Conservation (phyloP, 2,113 vertebrate species). For the Odocoileus virginianus region DNA sequence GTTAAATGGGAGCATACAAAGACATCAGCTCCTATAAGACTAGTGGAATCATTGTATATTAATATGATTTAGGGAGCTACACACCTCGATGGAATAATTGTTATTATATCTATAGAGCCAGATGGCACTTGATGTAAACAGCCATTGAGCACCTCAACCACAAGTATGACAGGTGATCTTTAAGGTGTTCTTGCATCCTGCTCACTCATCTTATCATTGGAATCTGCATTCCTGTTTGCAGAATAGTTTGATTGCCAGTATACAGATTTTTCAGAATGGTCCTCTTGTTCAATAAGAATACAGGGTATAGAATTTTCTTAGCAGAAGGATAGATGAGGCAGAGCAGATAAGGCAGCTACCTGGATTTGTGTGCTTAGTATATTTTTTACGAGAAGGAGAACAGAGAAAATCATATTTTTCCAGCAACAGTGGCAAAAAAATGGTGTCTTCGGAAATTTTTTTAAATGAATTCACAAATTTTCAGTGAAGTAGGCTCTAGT, state of each 20-base stretch:
- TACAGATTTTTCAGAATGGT: neutral
- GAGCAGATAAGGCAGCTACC: neutral
- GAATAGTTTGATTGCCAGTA: neutral
- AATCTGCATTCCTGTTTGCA: conserved; percentile 30
- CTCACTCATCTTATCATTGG: conserved; percentile 60
- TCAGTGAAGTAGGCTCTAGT: neutral
- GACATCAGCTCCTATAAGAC: conserved; percentile 77
- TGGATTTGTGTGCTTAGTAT: neutral
- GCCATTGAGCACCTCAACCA: conserved; percentile 77
- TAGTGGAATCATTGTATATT: conserved; percentile 73
- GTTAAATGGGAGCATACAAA: conserved; percentile 83
- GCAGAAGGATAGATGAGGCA: neutral
- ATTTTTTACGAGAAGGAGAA: neutral
- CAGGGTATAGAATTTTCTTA: neutral
- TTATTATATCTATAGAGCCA: conserved; percentile 85
- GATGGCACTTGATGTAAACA: conserved; percentile 85
- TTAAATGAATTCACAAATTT: neutral
- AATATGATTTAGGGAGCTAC: conserved; percentile 83
- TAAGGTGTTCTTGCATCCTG: conserved; percentile 71
- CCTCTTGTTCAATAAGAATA: neutral
- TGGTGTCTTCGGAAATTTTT: neutral
- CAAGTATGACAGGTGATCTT: conserved; percentile 72
- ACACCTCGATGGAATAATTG: conserved; percentile 83
- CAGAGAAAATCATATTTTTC: neutral
- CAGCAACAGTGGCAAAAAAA: neutral